phyloP scores from a whole-genome alignment of 2,113 vertebrate species.

The Gymnarchus niloticus region DNA sequence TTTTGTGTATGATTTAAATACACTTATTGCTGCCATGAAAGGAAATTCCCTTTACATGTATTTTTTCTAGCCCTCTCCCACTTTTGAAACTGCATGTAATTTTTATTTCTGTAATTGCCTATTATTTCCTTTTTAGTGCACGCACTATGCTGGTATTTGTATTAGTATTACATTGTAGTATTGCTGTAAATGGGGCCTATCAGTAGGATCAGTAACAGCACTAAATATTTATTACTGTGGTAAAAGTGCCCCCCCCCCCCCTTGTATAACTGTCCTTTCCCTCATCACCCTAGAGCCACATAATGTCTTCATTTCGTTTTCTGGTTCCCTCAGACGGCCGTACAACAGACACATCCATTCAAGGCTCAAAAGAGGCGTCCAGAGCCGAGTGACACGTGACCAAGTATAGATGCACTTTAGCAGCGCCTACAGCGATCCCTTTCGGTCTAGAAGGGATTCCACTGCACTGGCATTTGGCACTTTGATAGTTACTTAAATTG shows the following conservation, averaged over 20 bases:
- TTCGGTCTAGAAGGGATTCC: slow-evolving; percentile 64
- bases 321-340: slow-evolving; percentile 36
- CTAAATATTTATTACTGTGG: not conserved
- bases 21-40: not conserved
- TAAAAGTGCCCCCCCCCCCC: not conserved
- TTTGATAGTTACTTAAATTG: not conserved
- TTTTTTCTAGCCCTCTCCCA: not conserved
- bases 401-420: slow-evolving; percentile 52
- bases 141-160: not conserved
- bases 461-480: not conserved
- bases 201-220: not conserved
- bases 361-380: slow-evolving; percentile 54
- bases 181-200: not conserved
- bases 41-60: not conserved
- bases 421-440: slow-evolving; percentile 76
- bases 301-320: slow-evolving; percentile 16
- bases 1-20: not conserved
- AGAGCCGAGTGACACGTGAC: slow-evolving; percentile 59
- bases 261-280: not conserved
- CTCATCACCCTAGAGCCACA: not conserved
- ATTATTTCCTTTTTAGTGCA: not conserved
- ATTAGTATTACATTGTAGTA: slow-evolving; percentile 8
- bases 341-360: slow-evolving; percentile 50
- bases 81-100: not conserved
- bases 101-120: not conserved